These are phyloP conservation scores for Leuctra nigra DNA, from an alignment of 2,888 invertebrate species.

Conservation along the genomic window DNA sequence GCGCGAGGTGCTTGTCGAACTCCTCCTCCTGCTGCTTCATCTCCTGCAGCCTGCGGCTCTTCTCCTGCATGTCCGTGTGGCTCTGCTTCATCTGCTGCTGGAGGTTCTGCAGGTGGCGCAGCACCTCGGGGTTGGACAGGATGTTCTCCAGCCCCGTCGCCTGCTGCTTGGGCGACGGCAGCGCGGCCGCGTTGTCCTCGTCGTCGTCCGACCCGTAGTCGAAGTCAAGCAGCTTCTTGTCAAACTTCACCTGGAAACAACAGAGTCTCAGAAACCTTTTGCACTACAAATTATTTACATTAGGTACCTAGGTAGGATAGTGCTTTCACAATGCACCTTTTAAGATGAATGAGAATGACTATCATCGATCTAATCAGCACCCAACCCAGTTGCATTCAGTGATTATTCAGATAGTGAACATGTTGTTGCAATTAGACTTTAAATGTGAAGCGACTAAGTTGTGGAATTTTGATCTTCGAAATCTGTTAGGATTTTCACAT, in stretches of 20 bases:
- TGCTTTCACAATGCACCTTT: too few species aligned
- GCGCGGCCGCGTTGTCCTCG: constrained; percentile 47
- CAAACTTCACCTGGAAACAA: constrained; percentile 61
- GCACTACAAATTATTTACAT: too few species aligned
- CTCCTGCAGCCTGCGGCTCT: constrained; percentile 58
- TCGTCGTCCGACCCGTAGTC: constrained; percentile 92
- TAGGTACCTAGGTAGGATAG: too few species aligned
- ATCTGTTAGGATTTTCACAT: too few species aligned
- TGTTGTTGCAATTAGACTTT: too few species aligned
- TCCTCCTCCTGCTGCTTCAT: constrained; percentile 69
- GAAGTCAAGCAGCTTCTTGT: constrained; percentile 79
- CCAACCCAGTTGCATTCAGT: too few species aligned
- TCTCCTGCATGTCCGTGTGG: constrained; percentile 61
- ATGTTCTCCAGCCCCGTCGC: constrained; percentile 37
- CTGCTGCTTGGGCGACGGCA: constrained; percentile 25
- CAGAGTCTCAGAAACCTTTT: too few species aligned
- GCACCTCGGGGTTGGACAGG: constrained; percentile 78
- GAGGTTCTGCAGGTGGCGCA: constrained; percentile 80
- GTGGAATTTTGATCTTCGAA: too few species aligned
- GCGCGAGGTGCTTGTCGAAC: constrained; percentile 67
- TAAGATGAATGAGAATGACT: too few species aligned
- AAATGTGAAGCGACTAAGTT: too few species aligned
- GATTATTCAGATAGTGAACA: too few species aligned
- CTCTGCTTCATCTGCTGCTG: constrained; percentile 51
- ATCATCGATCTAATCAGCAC: too few species aligned